Evolutionary conservation across 2,888 invertebrate genomes (phyloP), one percentile per base, ranked within the genome.

Genomic region (Cistogaster globosa): DNA sequence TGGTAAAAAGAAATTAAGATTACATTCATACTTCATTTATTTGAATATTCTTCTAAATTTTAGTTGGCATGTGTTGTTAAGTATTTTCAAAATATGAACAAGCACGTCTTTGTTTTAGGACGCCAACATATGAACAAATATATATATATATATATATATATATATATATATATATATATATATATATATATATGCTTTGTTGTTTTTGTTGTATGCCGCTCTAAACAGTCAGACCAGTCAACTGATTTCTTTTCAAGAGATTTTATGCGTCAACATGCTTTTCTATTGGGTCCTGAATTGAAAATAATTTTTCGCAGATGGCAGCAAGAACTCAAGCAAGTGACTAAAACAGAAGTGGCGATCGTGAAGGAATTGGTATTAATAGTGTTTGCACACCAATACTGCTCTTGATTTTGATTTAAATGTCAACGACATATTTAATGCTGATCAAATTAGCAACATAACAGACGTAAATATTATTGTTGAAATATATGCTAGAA

Each of bases 181-280:
- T 2, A 0, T 55, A 20, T 53, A 14, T 45, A 57, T 58, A 20
- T 60, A 78, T 92, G 18, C 89, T 32, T 32, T 32, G 32, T 22
- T 96, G 96, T 98, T 95, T 90, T 93, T 97, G 79, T 93, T 98
- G 82, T 97, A 97, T 89, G 97, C 97, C 0, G 95, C 97, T 0
- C 92, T 98, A 53, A 92, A 93, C 87, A 96, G 96, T 89, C n/a
- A n/a, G 97, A 97, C 0, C 93, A 94, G 32, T 91, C 95, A 5
- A 95, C 97, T 0, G 94, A 95, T 87, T 95, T 98, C 88, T 94
- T 98, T 0, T 96, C 97, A 0, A 94, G 95, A 48, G 98, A 98
- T 92, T 92, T 97, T 63, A 95, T 98, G 94, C 93, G 97, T 63
- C 94, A 96, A 55, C 97, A 98, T 90, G 93, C 94, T 75, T 95